Conservation (phyloP, 2,113 vertebrate genomes). For the Ranitomeya variabilis region DNA sequence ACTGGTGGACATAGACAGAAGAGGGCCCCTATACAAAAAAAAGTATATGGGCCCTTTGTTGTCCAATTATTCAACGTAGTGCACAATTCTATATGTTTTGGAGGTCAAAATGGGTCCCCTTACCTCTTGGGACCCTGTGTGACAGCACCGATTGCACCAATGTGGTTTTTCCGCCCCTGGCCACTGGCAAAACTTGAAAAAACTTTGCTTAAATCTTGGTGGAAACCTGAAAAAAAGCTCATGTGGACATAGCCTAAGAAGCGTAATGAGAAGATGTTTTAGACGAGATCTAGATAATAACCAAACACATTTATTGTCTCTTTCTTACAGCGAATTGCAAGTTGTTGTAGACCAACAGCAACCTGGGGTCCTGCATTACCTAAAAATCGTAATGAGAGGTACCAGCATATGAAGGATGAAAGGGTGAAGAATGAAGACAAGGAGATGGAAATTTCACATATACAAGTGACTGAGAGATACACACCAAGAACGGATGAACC, state of each 20-base stretch:
- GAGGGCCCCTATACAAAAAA: too few relatives aligned
- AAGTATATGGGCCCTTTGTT: too few relatives aligned
- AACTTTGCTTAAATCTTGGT: too few relatives aligned
- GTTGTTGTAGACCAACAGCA: conserved; percentile 74
- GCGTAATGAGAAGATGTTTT: background rate
- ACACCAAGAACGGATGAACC: background rate
- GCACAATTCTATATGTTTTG: too few relatives aligned
- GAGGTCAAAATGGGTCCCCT: too few relatives aligned
- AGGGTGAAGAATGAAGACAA: background rate
- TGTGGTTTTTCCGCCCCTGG: too few relatives aligned
- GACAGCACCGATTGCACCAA: too few relatives aligned
- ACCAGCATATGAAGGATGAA: conserved; percentile 61
- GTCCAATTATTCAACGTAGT: too few relatives aligned
- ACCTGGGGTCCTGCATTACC: conserved; percentile 89
- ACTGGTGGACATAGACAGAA: too few relatives aligned
- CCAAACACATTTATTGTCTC: background rate
- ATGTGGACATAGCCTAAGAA: background rate
- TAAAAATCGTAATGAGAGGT: conserved; percentile 80
- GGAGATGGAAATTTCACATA: conserved; percentile 69
- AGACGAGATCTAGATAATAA: background rate
- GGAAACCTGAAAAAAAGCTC: too few relatives aligned
- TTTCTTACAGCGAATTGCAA: conserved; percentile 76
- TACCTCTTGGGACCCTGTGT: too few relatives aligned
- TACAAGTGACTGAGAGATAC: conserved; percentile 48
- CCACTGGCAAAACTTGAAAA: too few relatives aligned